phyloP scores from a whole-genome alignment of 2,113 vertebrate genomes.

The Heterochromis multidens region DNA sequence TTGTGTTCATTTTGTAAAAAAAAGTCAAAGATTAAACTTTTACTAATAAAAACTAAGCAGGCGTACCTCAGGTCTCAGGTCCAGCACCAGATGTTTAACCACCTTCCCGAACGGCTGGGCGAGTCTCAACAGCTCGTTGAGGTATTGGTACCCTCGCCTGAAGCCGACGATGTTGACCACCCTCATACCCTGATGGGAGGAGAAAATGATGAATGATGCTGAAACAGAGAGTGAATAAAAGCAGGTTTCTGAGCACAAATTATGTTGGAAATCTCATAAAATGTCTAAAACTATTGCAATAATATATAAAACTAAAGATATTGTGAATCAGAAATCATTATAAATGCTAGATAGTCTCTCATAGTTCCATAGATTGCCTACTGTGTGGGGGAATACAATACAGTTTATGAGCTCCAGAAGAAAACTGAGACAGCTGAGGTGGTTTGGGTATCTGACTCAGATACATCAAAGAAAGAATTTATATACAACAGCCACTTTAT shows the following conservation, averaged over 20 bases:
- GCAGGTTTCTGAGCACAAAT: background rate
- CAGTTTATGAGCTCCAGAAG: no score
- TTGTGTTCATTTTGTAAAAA: no score
- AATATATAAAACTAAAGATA: background rate
- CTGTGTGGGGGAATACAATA: no score
- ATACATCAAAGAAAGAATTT: no score
- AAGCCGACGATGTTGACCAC: conserved; percentile 78
- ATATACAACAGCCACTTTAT: no score
- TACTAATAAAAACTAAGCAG: background rate
- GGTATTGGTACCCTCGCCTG: conserved; percentile 70
- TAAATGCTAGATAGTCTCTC: no score
- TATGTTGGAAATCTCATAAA: background rate
- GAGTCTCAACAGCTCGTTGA: conserved; percentile 69
- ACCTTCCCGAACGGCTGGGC: conserved; percentile 78
- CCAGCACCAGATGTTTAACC: conserved; percentile 74
- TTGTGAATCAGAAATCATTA: background rate
- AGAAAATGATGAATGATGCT: background rate
- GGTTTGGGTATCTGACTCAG: no score
- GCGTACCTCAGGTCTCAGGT: conserved; percentile 71
- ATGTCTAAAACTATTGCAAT: rapidly evolving
- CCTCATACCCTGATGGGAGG: conserved; percentile 66
- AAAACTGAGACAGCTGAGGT: no score
- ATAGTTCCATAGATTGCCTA: no score
- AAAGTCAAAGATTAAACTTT: background rate
- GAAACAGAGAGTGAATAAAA: background rate